A percentile compares a stretch with the other conserved stretches of the same genome.
These are phyloP conservation scores for Campoletis sonorensis DNA, from an alignment of 1,140 invertebrate species.

Conservation along the genomic window DNA sequence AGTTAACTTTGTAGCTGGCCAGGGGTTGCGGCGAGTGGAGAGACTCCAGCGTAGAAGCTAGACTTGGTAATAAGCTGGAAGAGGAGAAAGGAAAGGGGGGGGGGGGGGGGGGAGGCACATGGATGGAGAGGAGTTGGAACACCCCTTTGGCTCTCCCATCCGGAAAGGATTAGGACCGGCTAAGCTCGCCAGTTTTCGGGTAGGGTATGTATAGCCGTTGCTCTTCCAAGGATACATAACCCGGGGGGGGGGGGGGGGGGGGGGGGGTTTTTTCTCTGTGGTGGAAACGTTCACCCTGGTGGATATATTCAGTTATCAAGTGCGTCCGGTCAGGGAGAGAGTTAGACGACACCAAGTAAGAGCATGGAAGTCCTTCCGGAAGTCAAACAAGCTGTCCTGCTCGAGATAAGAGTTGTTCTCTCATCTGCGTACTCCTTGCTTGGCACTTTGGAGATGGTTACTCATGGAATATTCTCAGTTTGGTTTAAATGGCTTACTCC, in stretches of 20 bases:
- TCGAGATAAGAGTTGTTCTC: conserved; percentile 65
- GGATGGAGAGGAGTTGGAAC: conserved; percentile 39
- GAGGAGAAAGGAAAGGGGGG: background rate
- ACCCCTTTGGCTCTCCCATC: conserved; percentile 41
- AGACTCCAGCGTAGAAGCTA: conserved; percentile 31
- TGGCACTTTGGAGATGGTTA: background rate
- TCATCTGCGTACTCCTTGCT: conserved; percentile 10
- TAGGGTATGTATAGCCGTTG: conserved; percentile 54
- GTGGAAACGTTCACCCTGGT: conserved; percentile 13
- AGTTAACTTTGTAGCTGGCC: conserved; percentile 36
- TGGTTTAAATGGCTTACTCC: background rate
- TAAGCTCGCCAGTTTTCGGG: conserved; percentile 61
- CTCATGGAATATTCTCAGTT: conserved; percentile 48
- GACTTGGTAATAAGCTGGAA: conserved; percentile 52
- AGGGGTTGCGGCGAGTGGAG: conserved; percentile 34
- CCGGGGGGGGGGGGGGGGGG: background rate
- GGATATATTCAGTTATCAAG: conserved; percentile 69
- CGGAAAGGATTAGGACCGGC: conserved; percentile 69
- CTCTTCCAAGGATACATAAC: conserved; percentile 47
- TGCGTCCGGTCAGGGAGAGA: conserved; percentile 69
- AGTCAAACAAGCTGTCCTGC: conserved; percentile 72
- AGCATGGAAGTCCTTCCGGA: conserved; percentile 65
- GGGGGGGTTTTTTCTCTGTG: background rate
- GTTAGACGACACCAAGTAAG: conserved; percentile 44
- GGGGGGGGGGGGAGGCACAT: too few species aligned